phyloP scores from a whole-genome alignment of 2,113 vertebrate species.

The Gymnarchus niloticus region DNA sequence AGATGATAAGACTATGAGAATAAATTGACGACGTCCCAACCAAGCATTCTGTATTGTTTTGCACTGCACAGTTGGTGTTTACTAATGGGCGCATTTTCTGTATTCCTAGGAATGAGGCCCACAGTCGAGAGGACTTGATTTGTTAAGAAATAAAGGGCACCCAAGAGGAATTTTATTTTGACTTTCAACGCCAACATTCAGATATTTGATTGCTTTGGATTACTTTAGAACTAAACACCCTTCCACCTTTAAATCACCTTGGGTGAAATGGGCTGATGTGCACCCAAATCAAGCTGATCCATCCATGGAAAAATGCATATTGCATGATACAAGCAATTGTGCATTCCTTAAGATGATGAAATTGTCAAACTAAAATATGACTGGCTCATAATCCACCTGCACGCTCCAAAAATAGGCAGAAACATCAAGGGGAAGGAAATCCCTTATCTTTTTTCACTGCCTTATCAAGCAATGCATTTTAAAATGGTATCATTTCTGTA shows the following conservation, averaged over 20 bases:
- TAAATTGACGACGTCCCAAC: not conserved
- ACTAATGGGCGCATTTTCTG: constrained; percentile 43
- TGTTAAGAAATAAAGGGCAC: constrained; percentile 62
- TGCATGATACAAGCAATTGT: constrained; percentile 71
- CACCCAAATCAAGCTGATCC: constrained; percentile 68
- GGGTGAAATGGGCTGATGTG: constrained; percentile 67
- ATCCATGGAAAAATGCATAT: constrained; percentile 67
- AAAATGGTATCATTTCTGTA: constrained; percentile 61
- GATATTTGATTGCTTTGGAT: constrained; percentile 32
- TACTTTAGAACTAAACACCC: constrained; percentile 19
- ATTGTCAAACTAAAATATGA: constrained; percentile 40
- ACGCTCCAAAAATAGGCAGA: constrained; percentile 66
- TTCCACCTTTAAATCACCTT: constrained; percentile 7
- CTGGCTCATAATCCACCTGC: constrained; percentile 71
- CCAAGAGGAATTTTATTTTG: constrained; percentile 61
- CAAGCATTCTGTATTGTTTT: not conserved
- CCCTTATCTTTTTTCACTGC: constrained; percentile 4
- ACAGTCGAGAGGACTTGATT: constrained; percentile 50
- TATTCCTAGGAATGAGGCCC: constrained; percentile 63
- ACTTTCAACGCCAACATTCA: constrained; percentile 40
- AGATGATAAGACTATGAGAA: no score
- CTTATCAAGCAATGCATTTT: constrained; percentile 28
- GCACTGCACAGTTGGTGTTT: not conserved
- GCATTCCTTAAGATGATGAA: constrained; percentile 55
- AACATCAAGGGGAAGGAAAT: constrained; percentile 2